Evolutionary conservation across 2,888 invertebrate species (phyloP).

Genomic region (Drosophila emarginata): DNA sequence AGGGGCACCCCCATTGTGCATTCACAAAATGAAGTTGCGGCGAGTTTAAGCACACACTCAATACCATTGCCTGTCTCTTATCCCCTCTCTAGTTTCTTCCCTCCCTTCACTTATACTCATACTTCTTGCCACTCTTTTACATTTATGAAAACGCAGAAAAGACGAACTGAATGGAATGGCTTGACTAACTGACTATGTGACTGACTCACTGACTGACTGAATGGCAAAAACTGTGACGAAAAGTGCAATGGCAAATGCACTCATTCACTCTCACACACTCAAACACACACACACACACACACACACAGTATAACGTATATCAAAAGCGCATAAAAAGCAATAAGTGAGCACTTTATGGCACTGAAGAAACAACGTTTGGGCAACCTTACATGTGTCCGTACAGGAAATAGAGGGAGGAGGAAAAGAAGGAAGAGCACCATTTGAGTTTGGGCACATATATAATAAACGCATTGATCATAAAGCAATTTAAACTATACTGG

Average conservation of each 20-base stretch:
- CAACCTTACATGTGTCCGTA: constrained; percentile 44
- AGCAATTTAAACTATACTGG: constrained; percentile 48
- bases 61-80: constrained; percentile 6
- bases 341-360: constrained; percentile 68
- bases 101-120: neutral
- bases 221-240: constrained; percentile 63
- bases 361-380: constrained; percentile 62
- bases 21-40: constrained; percentile 75
- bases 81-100: neutral
- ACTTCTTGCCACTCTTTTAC: constrained; percentile 12
- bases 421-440: constrained; percentile 26
- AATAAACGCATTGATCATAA: constrained; percentile 62
- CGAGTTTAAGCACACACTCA: constrained; percentile 59
- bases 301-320: constrained; percentile 39
- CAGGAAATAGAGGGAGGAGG: neutral
- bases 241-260: constrained; percentile 67
- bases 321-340: constrained; percentile 73
- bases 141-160: constrained; percentile 54
- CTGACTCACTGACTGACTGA: constrained; percentile 48
- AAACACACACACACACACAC: constrained; percentile 17
- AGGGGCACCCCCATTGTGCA: constrained; percentile 70
- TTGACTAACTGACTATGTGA: constrained; percentile 18
- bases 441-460: neutral
- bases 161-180: constrained; percentile 41
- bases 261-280: constrained; percentile 35